Base-by-base conservation (phyloP, 2,888 invertebrate species). In the Amphipyra tragopoginis region DNA sequence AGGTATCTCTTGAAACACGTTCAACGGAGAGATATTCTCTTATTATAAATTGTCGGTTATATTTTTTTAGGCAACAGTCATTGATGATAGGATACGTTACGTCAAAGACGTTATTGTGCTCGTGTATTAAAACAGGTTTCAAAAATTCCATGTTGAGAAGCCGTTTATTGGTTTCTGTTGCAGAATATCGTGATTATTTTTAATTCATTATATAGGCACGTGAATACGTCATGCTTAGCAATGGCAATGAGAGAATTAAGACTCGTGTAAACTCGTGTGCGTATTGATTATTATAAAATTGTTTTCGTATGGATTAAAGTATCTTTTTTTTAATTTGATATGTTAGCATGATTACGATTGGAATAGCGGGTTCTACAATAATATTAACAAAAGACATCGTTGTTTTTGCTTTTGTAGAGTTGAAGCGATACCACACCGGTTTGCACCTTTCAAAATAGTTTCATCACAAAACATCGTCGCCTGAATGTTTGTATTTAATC, bases 81-180 rank as follows among this genome's bases (percentile, higher is more conserved):
- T 60, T 67, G 58, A 75, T 61, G 54, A 60, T 69, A 67, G 60
- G 52, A 71, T 72, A 67, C 50, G 67, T 65, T 72, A 69, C 66
- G 50, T 65, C 61, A 49, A 71, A 77, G 40, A 62, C 52, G 67
- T 74, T 77, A 68, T 73, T 71, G 75, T 76, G 40, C 48, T 61
- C 56, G 44, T 60, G 65, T 62, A 44, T 29, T 68, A 36, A 29
- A 77, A 77, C 77, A 47, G 75, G 77, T 78, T 77, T 75, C 15
- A 21, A 43, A 67, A 55, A 67, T 60, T 65, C 57, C 65, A 75
- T 64, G 48, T 56, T 62, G 63, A 60, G 65, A 48, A 72, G 55
- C 40, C 55, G 58, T 61, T 73, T 75, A 68, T 71, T 75, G 64
- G 61, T 73, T 62, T 67, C 63, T 63, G 60, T 68, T 74, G 76